A percentile compares a stretch with the other conserved stretches of the same genome.
phyloP scores from a whole-genome alignment of 2,888 invertebrate genomes.

The Coenonympha glycerion region DNA sequence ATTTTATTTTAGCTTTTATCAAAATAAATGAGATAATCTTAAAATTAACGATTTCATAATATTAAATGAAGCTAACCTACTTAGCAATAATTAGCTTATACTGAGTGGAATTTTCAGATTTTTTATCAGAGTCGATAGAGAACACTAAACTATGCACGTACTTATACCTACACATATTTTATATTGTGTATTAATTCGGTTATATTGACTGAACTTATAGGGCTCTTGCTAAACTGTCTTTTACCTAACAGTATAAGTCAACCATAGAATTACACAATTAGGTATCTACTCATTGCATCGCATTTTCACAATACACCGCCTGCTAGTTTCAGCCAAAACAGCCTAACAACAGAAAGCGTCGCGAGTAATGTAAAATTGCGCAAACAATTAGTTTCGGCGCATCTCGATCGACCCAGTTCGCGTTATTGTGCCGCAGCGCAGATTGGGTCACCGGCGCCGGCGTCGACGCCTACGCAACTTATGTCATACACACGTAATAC shows the following conservation, averaged over 20 bases:
- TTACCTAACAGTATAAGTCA: background rate
- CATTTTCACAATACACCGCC: background rate
- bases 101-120: no score
- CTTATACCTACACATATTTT: no score
- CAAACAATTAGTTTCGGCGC: constrained; percentile 58
- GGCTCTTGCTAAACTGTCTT: background rate
- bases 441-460: constrained; percentile 59
- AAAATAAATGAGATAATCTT: no score
- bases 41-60: no score
- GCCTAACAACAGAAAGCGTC: constrained; percentile 7
- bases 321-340: background rate
- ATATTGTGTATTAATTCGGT: no score
- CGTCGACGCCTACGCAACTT: constrained; percentile 49
- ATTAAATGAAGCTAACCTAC: no score
- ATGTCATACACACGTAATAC: constrained; percentile 57
- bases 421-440: constrained; percentile 46
- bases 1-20: no score
- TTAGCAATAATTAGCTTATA: no score
- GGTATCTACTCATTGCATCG: no score
- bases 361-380: constrained; percentile 38
- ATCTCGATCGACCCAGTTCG: constrained; percentile 64
- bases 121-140: no score
- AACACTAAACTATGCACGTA: no score
- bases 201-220: background rate
- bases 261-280: background rate